A percentile compares a stretch with the other conserved stretches of the same genome.
These are phyloP conservation scores for Setipinna tenuifilis DNA, from an alignment of 2,797 vertebrate genomes.

Conservation along the genomic window DNA sequence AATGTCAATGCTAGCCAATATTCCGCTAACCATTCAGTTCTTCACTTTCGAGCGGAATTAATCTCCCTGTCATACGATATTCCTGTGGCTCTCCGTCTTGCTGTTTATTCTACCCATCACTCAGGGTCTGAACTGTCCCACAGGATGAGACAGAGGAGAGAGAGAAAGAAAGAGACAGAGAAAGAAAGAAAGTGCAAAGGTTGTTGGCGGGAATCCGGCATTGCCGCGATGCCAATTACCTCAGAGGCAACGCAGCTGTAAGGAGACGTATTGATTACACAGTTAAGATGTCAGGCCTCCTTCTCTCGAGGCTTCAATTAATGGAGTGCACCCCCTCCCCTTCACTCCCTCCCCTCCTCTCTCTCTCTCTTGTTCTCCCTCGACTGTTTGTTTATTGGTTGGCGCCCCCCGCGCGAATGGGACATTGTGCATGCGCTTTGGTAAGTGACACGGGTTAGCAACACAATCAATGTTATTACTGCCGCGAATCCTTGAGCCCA, in stretches of 20 bases:
- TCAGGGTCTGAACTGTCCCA: neutral
- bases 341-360: slow-evolving; percentile 26
- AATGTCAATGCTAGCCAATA: neutral
- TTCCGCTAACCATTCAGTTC: neutral
- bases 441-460: slow-evolving; percentile 71
- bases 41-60: neutral
- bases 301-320: slow-evolving; percentile 67
- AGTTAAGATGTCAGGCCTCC: slow-evolving; percentile 62
- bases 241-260: slow-evolving; percentile 41
- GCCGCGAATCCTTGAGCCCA: slow-evolving; percentile 45
- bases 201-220: slow-evolving; percentile 25
- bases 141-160: neutral
- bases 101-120: neutral
- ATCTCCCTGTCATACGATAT: slow-evolving; percentile 16
- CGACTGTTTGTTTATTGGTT: slow-evolving; percentile 70
- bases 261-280: slow-evolving; percentile 73
- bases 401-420: slow-evolving; percentile 51
- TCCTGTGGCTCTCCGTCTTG: neutral
- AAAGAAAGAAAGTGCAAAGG: slow-evolving; percentile 1
- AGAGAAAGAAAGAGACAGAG: too few relatives aligned
- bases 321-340: slow-evolving; percentile 51
- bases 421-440: slow-evolving; percentile 57
- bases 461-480: slow-evolving; percentile 70
- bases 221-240: slow-evolving; percentile 45
- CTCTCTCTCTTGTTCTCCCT: neutral